Conservation (phyloP, 2,888 invertebrate species). For the Allygus modestus region DNA sequence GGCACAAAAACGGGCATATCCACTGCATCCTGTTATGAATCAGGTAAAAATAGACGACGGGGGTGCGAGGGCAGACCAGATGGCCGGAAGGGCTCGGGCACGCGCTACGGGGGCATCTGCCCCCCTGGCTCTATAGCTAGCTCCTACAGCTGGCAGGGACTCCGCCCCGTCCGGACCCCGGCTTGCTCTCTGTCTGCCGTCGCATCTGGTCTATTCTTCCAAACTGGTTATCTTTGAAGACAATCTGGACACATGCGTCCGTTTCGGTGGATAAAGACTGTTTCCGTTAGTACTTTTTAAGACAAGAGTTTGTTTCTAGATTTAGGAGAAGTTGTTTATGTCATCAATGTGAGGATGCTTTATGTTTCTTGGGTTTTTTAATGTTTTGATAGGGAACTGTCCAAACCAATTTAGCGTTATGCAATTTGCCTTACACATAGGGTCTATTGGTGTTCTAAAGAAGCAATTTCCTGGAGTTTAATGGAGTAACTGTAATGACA, state of each 20-base stretch:
- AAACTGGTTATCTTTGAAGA: slow-evolving; percentile 13
- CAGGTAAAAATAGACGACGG: slow-evolving; percentile 32
- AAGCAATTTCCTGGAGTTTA: too few species aligned
- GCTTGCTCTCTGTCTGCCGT: background rate
- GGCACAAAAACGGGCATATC: background rate
- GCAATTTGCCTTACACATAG: too few species aligned
- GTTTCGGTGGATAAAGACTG: slow-evolving; percentile 4
- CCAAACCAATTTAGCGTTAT: too few species aligned
- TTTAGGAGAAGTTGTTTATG: too few species aligned
- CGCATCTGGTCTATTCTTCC: slow-evolving; percentile 19
- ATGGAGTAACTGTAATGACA: too few species aligned
- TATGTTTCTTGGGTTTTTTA: too few species aligned
- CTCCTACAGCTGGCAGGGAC: background rate
- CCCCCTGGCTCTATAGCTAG: slow-evolving; percentile 46
- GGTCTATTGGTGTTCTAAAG: too few species aligned
- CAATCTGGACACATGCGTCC: slow-evolving; percentile 15
- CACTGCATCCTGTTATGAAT: slow-evolving; percentile 32
- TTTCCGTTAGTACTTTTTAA: background rate
- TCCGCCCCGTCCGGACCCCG: slow-evolving; percentile 14
- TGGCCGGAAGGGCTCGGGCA: slow-evolving; percentile 10
- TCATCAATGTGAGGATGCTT: too few species aligned
- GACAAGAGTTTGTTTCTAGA: too few species aligned
- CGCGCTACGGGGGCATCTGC: slow-evolving; percentile 1
- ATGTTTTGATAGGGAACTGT: too few species aligned
- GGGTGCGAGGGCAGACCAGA: background rate